Conservation (phyloP, 2,888 invertebrate genomes). For the Ichneumoninae sp. region DNA sequence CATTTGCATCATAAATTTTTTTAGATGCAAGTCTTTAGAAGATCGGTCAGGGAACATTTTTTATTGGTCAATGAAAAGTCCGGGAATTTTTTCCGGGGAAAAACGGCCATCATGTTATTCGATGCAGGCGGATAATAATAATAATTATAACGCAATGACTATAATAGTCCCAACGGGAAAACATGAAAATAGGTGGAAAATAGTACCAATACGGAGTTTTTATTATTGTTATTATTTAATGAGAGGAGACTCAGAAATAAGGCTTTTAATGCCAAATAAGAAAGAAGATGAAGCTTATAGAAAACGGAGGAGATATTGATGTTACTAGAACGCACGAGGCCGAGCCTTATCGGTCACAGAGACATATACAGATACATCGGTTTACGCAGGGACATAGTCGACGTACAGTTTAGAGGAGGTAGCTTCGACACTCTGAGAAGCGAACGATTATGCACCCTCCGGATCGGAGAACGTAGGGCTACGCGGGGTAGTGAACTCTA, state of each 20-base stretch:
- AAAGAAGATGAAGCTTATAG: neutral
- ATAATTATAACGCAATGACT: neutral
- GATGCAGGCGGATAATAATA: neutral
- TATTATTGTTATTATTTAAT: neutral
- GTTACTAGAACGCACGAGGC: neutral
- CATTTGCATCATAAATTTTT: no score
- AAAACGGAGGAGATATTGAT: neutral
- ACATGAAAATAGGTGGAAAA: neutral
- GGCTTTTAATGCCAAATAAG: neutral
- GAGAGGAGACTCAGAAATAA: neutral
- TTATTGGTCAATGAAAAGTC: no score
- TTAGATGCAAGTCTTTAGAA: no score
- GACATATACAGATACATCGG: slow-evolving; percentile 1
- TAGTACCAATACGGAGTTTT: neutral
- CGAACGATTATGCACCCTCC: slow-evolving; percentile 48
- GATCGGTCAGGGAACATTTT: no score
- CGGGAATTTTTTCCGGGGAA: no score
- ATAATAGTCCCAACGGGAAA: neutral
- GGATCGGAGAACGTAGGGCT: slow-evolving; percentile 47
- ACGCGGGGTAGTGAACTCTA: neutral
- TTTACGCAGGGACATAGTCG: slow-evolving; percentile 17
- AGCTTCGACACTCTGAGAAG: slow-evolving; percentile 48
- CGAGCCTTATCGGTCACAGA: neutral
- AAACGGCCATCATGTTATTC: no score
- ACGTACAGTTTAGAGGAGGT: slow-evolving; percentile 16